These are phyloP conservation scores for Hyles lineata DNA, from an alignment of 2,888 invertebrate genomes.

Conservation along the genomic window DNA sequence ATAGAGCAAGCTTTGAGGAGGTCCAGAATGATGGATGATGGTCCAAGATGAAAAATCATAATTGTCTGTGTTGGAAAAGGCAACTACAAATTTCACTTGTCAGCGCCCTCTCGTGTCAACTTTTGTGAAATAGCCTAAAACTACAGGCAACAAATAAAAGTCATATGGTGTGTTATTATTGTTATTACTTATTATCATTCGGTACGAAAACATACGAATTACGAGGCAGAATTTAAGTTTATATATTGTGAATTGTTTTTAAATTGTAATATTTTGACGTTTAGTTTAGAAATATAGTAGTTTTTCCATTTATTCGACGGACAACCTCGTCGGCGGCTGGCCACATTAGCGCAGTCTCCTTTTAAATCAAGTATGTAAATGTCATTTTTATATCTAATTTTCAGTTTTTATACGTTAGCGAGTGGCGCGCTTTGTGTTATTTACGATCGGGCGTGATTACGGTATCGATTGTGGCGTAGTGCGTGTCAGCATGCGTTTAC, in stretches of 20 bases:
- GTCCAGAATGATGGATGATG: background rate
- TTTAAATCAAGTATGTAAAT: conserved; percentile 84
- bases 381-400: conserved; percentile 77
- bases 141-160: background rate
- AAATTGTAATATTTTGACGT: background rate
- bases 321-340: conserved; percentile 72
- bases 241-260: background rate
- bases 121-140: background rate
- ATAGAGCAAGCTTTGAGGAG: too few relatives aligned
- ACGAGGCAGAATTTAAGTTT: background rate
- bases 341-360: conserved; percentile 80
- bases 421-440: conserved; percentile 46
- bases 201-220: background rate
- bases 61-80: background rate
- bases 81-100: background rate
- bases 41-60: too few relatives aligned
- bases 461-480: conserved; percentile 41
- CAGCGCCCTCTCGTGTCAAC: background rate
- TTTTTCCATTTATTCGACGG: conserved; percentile 56
- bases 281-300: background rate
- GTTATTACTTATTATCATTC: background rate
- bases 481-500: conserved; percentile 56
- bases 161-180: background rate
- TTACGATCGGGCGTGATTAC: conserved; percentile 47
- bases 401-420: conserved; percentile 57